Base-by-base conservation (phyloP, 2,113 vertebrate genomes). In the Trachemys scripta region DNA sequence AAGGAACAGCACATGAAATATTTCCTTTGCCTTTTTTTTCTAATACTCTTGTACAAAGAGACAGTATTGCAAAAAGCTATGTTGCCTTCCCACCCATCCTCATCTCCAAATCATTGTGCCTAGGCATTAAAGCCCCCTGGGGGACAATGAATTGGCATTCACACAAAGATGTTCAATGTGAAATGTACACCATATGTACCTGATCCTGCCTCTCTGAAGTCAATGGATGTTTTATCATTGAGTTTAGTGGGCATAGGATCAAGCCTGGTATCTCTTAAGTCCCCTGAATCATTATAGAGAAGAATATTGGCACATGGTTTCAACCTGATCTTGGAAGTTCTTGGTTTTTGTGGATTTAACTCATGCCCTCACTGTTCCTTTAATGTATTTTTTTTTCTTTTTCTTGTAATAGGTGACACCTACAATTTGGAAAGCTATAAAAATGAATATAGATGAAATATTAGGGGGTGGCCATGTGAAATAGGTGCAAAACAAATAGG, bases 391-490 rank as follows among this genome's bases (percentile, higher is more conserved):
- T 56, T 51, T 47, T 75, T 45, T 89, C 35, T 80, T 54, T 1
- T 11, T 10, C 31, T 4, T 59, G 31, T 81, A 88, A 31, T 27
- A 93, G 65, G 75, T 91, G 92, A 90, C 69, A 57, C 9, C 87
- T 95, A n/a, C 65, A 24, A 56, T 97, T 95, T 80, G 76, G 80
- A 93, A 96, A 97, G 92, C 69, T 57, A 57, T 90, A 95, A 90
- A 95, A 90, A 49, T 95, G 16, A 95, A 94, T 92, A 76, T 4
- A 92, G 80, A 93, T 93, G 14, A 97, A 96, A 91, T 92, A 94
- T 65, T 86, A 92, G 88, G 51, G 82, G 94, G 47, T 14, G 27
- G 20, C 65, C 65, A 35, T 4, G 16, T 29, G 84, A 96, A 75
- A 65, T 86, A 87, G 6, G 51, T 95, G 1, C 38, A 79, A 94